Conservation (phyloP, 2,113 vertebrate species). For the Arizona elegans region DNA sequence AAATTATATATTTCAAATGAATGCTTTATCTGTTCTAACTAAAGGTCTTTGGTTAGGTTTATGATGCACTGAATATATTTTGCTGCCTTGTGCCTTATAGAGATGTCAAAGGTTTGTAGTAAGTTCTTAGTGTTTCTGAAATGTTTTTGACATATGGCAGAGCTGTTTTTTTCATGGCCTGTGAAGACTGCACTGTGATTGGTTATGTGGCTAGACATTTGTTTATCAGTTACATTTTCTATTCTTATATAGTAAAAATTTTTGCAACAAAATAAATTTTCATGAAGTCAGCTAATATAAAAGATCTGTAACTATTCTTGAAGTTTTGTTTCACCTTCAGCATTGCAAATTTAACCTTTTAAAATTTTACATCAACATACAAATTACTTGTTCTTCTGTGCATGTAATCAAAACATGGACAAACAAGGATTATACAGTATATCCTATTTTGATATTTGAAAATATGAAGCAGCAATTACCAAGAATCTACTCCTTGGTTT, state of each 20-base stretch:
- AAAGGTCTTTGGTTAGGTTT: background rate
- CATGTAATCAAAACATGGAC: background rate
- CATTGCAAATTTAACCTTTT: background rate
- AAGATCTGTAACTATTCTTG: background rate
- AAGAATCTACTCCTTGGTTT: no score
- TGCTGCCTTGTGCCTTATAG: background rate
- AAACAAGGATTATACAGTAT: background rate
- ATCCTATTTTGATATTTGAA: background rate
- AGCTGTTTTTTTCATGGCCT: background rate
- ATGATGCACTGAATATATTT: background rate
- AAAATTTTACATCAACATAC: background rate
- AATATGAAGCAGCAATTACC: background rate
- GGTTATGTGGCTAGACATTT: background rate
- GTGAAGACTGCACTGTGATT: background rate
- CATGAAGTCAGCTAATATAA: background rate
- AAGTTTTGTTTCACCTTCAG: no score
- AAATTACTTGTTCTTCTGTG: background rate
- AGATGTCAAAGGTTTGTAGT: background rate
- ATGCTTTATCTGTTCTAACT: background rate
- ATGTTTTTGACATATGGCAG: background rate
- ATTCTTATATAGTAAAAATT: background rate
- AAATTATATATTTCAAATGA: background rate
- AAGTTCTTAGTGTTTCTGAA: background rate
- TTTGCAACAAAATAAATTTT: background rate
- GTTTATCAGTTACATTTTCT: background rate